Conservation (phyloP, 1,140 invertebrate species). For the Doryteuthis pealeii region DNA sequence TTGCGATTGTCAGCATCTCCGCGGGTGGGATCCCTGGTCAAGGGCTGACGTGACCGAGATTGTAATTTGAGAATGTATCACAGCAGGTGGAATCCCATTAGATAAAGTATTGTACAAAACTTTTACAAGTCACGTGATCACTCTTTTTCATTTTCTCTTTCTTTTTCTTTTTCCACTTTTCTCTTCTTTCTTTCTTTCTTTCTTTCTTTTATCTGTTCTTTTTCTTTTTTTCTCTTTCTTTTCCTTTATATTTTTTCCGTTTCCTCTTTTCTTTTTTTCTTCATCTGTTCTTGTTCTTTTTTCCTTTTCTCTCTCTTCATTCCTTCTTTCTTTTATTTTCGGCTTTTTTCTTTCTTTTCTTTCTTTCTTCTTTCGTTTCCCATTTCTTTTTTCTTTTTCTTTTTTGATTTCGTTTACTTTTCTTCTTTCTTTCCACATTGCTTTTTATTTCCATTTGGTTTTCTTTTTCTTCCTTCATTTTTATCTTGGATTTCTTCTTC, state of each 20-base stretch:
- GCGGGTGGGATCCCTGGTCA: too few species aligned
- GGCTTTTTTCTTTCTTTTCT: background rate
- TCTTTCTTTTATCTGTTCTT: too few species aligned
- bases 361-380: background rate
- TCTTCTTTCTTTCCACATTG: background rate
- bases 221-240: background rate
- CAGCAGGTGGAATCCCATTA: too few species aligned
- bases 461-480: background rate
- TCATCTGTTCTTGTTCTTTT: background rate
- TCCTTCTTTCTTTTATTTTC: background rate
- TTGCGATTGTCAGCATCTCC: too few species aligned
- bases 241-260: background rate
- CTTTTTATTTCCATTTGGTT: background rate
- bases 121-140: too few species aligned
- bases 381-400: background rate
- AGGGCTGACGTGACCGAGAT: too few species aligned
- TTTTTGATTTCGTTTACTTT: background rate
- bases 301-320: background rate
- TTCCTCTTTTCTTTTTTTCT: background rate
- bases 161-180: too few species aligned
- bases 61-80: too few species aligned
- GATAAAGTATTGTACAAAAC: too few species aligned
- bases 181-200: too few species aligned
- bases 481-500: background rate
- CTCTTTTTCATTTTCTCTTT: too few species aligned